Evolutionary conservation across 2,888 invertebrate genomes (phyloP).

Genomic region (Anthrax anthrax): DNA sequence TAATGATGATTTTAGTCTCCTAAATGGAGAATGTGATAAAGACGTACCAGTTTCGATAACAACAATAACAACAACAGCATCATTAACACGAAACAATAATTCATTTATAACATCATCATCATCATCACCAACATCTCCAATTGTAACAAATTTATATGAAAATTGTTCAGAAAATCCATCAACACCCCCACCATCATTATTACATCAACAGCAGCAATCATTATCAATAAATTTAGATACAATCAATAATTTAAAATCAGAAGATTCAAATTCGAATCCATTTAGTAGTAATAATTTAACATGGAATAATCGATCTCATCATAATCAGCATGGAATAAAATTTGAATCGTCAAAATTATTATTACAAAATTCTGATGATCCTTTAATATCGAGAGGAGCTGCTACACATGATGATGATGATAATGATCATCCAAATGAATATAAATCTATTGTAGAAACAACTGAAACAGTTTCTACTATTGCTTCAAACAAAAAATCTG

Average conservation of each 20-base stretch:
- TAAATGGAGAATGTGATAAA: slow-evolving; percentile 19
- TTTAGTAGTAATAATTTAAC: slow-evolving; percentile 1
- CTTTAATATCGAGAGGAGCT: slow-evolving; percentile 32
- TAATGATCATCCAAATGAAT: slow-evolving; percentile 25
- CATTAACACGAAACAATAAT: neutral
- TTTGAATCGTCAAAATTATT: slow-evolving; percentile 19
- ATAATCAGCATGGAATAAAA: slow-evolving; percentile 12
- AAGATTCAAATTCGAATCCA: slow-evolving; percentile 9
- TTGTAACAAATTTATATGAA: neutral
- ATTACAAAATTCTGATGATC: slow-evolving; percentile 33
- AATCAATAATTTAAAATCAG: slow-evolving; percentile 8
- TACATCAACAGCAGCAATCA: too few species aligned
- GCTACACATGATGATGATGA: slow-evolving; percentile 18
- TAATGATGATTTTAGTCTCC: slow-evolving; percentile 21
- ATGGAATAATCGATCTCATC: slow-evolving; percentile 9
- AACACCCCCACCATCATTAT: slow-evolving; percentile 1
- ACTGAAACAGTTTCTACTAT: slow-evolving; percentile 14
- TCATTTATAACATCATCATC: neutral
- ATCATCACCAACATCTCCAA: neutral
- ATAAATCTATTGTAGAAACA: slow-evolving; percentile 19
- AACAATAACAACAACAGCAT: too few species aligned
- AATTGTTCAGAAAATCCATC: neutral
- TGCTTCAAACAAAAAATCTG: slow-evolving; percentile 8
- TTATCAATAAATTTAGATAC: slow-evolving; percentile 2
- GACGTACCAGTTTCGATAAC: slow-evolving; percentile 16